Percentiles rank a stretch among this genome's conserved stretches.
These are phyloP conservation scores for Serilophus lunatus DNA, from an alignment of 2,113 vertebrate species.

Conservation along the genomic window DNA sequence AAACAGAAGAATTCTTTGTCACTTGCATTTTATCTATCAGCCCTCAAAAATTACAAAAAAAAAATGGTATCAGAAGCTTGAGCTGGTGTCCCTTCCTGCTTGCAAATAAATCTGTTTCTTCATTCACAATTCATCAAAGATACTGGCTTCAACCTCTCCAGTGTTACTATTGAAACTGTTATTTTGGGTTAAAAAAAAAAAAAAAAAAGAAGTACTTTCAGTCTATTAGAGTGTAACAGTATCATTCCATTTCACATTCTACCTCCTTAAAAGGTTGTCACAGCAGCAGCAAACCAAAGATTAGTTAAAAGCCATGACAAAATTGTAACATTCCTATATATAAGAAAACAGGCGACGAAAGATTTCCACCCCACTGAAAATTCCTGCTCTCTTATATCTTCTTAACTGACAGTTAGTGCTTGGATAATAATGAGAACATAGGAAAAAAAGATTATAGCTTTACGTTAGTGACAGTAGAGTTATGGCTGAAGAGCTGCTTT, in stretches of 20 bases:
- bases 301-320: constrained; percentile 37
- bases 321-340: background rate
- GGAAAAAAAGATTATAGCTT: constrained; percentile 40
- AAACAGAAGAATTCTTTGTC: background rate
- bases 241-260: constrained; percentile 26
- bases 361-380: constrained; percentile 34
- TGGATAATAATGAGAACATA: constrained; percentile 14
- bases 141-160: background rate
- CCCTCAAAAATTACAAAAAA: background rate
- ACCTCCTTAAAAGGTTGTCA: constrained; percentile 47
- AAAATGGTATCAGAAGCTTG: background rate
- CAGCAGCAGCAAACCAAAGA: constrained; percentile 18
- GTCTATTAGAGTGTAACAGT: background rate
- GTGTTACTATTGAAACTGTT: background rate
- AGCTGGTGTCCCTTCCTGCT: background rate
- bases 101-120: background rate
- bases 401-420: constrained; percentile 36
- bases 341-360: background rate
- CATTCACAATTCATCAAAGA: background rate
- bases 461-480: constrained; percentile 13
- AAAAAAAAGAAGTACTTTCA: background rate
- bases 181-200: background rate
- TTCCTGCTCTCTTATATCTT: constrained; percentile 5
- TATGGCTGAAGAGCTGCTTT: constrained; percentile 32
- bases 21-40: background rate